Conservation (phyloP, 2,888 invertebrate genomes). For the Corythucha ciliata region DNA sequence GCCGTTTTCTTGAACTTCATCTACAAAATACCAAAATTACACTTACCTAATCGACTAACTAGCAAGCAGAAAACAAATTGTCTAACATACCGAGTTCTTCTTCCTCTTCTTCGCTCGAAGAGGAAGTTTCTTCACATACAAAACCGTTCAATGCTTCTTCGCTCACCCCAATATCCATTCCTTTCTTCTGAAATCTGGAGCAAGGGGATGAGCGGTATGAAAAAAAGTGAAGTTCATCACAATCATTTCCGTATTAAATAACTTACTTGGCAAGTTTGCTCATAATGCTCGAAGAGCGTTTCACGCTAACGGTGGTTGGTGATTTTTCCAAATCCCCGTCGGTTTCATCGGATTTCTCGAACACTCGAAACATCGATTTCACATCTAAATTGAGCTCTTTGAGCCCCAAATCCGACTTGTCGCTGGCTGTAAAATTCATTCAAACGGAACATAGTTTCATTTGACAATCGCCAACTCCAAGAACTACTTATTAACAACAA, state of each 20-base stretch:
- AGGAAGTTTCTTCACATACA: slow-evolving; percentile 59
- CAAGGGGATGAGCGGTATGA: slow-evolving; percentile 1
- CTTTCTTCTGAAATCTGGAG: slow-evolving; percentile 66
- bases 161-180: slow-evolving; percentile 68
- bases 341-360: slow-evolving; percentile 53
- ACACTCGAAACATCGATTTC: slow-evolving; percentile 74
- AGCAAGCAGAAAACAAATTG: not conserved
- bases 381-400: slow-evolving; percentile 76
- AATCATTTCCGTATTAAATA: too few relatives aligned
- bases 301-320: slow-evolving; percentile 48
- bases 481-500: too few relatives aligned
- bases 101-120: slow-evolving; percentile 56
- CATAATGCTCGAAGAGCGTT: slow-evolving; percentile 63
- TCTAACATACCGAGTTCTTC: slow-evolving; percentile 38
- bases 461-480: not conserved
- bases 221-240: not conserved
- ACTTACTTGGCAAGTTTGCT: slow-evolving; percentile 70
- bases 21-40: slow-evolving; percentile 40
- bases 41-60: not conserved
- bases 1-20: slow-evolving; percentile 47
- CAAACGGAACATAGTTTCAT: not conserved
- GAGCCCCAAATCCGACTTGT: slow-evolving; percentile 74
- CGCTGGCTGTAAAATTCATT: slow-evolving; percentile 54
- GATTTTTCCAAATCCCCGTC: slow-evolving; percentile 44
- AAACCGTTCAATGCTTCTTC: slow-evolving; percentile 68